These are phyloP conservation scores for Microctenopoma lineatum DNA, from an alignment of 2,797 vertebrate species.

Conservation along the genomic window DNA sequence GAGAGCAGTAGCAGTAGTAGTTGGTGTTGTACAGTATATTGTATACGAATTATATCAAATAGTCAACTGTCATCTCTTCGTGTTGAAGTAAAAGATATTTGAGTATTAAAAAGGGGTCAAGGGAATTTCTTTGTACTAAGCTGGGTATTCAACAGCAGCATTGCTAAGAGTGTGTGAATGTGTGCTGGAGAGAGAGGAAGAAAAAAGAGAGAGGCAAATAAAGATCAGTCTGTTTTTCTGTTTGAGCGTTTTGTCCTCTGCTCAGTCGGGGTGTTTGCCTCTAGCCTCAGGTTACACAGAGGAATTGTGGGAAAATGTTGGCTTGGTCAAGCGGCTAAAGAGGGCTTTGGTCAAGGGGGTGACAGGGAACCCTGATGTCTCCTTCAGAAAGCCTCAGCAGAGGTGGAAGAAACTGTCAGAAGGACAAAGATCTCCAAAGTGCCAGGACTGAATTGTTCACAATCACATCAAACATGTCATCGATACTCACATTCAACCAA, in stretches of 20 bases:
- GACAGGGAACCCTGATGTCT: no score
- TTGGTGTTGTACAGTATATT: not conserved
- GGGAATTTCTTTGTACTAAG: not conserved
- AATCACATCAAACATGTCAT: no score
- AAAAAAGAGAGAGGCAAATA: constrained; percentile 31
- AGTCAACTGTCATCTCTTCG: not conserved
- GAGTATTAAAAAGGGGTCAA: not conserved
- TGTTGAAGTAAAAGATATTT: not conserved
- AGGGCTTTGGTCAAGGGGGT: no score
- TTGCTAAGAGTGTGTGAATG: not conserved
- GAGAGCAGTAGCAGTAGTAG: not conserved
- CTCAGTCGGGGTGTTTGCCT: constrained; percentile 88
- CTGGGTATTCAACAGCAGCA: constrained; percentile 2
- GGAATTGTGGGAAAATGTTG: constrained; percentile 87
- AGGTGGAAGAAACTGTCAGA: no score
- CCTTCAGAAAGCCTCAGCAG: no score
- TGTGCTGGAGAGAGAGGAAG: constrained; percentile 7
- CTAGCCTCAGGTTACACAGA: constrained; percentile 90
- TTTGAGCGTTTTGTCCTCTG: constrained; percentile 89
- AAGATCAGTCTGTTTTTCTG: constrained; percentile 62
- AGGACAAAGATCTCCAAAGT: no score
- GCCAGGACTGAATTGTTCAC: no score
- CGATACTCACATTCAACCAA: no score
- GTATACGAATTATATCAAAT: no score
- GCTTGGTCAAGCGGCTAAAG: no score